Base-by-base conservation (phyloP, 2,797 vertebrate genomes). In the Tapera naevia region DNA sequence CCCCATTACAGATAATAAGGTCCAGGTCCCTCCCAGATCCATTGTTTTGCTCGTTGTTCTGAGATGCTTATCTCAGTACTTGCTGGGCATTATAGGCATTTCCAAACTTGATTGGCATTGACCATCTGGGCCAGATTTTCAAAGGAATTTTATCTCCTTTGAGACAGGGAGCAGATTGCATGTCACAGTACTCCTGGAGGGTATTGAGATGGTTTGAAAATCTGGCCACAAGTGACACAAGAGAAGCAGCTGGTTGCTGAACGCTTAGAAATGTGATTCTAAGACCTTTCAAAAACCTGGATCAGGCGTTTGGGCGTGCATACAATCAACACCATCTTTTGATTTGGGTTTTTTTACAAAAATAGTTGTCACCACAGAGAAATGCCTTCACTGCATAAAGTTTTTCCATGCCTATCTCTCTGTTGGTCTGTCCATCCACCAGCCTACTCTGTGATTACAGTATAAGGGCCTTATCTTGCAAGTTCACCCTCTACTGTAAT, bases 171-270 rank as follows among this genome's bases (percentile, higher is more conserved):
- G 87, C 86, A 94, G 80, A 61, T 51, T 94, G 88, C 66, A 19
- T 80, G 93, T 95, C 96, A 94, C 93, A 89, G 76, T 13, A 3
- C 80, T 91, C 73, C 89, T 94, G 86, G 60, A 91, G 93, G 76
- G 91, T 72, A 86, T 50, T 74, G 91, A 84, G 37, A 65, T 24
- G 67, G 64, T 72, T 53, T 58, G 71, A 39, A 84, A 92, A 41
- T 89, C 76, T 76, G 89, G 87, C 70, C 95, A 84, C 82, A 39
- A 85, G 64, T 82, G 91, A 94, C 91, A 94, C 58, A 13, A 53
- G 74, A 76, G 62, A 35, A 80, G 89, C 89, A 96, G 94, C 85
- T 93, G 92, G 48, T 71, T 95, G 45, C 73, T 91, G 86, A 89
- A 45, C 75, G 35, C 72, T 80, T n/a, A 56, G n/a, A 91, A 72